These are phyloP conservation scores for Daktulosphaira vitifoliae DNA, from an alignment of 1,140 invertebrate species.

Conservation along the genomic window DNA sequence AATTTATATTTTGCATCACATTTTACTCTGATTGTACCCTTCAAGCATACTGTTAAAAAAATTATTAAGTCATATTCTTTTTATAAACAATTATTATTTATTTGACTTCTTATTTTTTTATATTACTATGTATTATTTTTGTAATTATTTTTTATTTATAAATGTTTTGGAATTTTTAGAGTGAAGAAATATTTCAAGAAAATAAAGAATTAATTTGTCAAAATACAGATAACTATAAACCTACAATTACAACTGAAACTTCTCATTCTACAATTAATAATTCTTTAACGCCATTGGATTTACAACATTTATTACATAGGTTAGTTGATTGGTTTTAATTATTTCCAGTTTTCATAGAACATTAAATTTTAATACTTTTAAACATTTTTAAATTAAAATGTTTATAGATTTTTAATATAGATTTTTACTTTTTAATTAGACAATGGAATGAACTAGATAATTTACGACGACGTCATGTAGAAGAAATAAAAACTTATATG, in stretches of 20 bases:
- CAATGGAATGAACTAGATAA: constrained; percentile 20
- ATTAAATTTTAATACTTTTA: neutral
- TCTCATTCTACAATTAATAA: neutral
- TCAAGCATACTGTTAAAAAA: no score
- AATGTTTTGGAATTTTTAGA: constrained; percentile 4
- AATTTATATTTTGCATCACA: neutral
- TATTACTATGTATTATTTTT: no score
- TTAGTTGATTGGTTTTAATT: neutral
- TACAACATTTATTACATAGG: constrained; percentile 15
- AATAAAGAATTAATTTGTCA: neutral
- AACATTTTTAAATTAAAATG: no score
- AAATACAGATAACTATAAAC: neutral
- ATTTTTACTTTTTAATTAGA: neutral
- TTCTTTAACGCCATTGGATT: neutral
- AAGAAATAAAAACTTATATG: constrained; percentile 21
- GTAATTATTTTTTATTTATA: no score
- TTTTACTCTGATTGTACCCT: no score
- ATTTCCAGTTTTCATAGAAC: neutral
- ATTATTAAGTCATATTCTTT: no score
- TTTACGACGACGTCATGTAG: constrained; percentile 23
- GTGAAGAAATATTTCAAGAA: neutral
- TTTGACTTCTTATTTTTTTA: no score
- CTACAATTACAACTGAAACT: neutral
- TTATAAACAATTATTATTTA: no score
- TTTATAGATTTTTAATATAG: no score